Percentiles rank a stretch among this genome's conserved stretches.
These are phyloP conservation scores for Acleris holmiana DNA, from an alignment of 2,888 invertebrate species.

Conservation along the genomic window DNA sequence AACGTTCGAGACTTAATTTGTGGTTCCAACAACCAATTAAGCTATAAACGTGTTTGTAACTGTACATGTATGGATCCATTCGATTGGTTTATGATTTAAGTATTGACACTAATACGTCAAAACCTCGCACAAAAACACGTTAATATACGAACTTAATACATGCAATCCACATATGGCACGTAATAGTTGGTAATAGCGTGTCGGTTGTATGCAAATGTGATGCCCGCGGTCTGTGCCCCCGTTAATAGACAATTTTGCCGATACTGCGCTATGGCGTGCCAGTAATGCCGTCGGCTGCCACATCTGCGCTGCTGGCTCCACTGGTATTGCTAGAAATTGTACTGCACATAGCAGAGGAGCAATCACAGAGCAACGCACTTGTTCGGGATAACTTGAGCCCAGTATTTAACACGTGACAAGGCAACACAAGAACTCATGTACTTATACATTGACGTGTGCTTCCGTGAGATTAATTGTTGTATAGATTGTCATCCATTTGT, in stretches of 20 bases:
- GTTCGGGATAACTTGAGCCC: not conserved
- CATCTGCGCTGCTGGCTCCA: not conserved
- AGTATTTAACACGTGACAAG: not conserved
- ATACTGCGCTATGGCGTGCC: slow-evolving; percentile 34
- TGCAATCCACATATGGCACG: slow-evolving; percentile 35
- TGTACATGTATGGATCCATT: slow-evolving; percentile 19
- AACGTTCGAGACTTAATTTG: slow-evolving; percentile 24
- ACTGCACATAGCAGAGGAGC: not conserved
- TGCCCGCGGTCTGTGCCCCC: slow-evolving; percentile 41
- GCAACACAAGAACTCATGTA: too few relatives aligned
- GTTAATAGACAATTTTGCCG: slow-evolving; percentile 39
- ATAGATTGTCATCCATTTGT: too few relatives aligned
- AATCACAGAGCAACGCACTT: slow-evolving; percentile 2
- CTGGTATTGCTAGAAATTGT: slow-evolving; percentile 6
- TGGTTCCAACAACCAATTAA: slow-evolving; percentile 26
- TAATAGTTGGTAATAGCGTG: slow-evolving; percentile 39
- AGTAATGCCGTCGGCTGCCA: slow-evolving; percentile 5
- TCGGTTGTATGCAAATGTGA: slow-evolving; percentile 47
- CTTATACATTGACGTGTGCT: too few relatives aligned
- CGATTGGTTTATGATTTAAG: slow-evolving; percentile 26
- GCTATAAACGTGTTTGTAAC: slow-evolving; percentile 25
- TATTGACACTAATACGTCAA: slow-evolving; percentile 8
- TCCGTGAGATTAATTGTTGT: too few relatives aligned
- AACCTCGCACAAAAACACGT: not conserved
- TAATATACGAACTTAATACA: slow-evolving; percentile 24